Evolutionary conservation across 2,113 vertebrate genomes (phyloP).

Genomic region (Dipodomys spectabilis): DNA sequence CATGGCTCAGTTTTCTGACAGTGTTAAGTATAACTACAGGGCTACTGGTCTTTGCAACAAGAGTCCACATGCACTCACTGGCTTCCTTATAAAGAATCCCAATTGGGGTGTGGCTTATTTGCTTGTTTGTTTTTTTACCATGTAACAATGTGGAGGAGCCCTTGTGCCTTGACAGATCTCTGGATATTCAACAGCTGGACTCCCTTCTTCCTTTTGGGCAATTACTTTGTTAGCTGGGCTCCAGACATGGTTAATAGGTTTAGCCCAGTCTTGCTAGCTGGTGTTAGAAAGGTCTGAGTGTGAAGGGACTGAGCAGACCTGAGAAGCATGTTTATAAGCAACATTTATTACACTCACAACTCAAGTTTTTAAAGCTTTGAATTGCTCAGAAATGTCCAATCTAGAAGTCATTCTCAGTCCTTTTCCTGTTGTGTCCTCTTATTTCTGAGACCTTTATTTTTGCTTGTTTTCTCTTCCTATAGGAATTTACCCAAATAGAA

Average conservation of each 20-base stretch:
- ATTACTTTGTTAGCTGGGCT: neutral
- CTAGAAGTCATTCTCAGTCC: neutral
- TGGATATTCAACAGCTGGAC: neutral
- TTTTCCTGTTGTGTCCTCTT: neutral
- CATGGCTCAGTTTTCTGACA: no score
- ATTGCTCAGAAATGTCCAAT: neutral
- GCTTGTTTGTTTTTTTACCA: no score
- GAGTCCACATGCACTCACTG: no score
- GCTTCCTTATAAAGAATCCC: no score
- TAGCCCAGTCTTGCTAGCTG: neutral
- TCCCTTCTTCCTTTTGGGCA: neutral
- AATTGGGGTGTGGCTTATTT: no score
- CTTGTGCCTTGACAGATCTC: neutral
- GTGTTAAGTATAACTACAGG: no score
- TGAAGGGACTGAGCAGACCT: neutral
- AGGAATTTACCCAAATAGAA: conserved; percentile 11
- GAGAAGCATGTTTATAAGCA: neutral
- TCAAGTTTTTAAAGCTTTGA: neutral
- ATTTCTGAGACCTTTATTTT: neutral
- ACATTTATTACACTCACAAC: neutral
- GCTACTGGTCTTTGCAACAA: no score
- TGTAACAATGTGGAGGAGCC: no score
- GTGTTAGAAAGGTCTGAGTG: neutral
- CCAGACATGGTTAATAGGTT: neutral
- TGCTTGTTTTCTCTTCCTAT: neutral